Evolutionary conservation across 2,888 invertebrate species (phyloP).

Genomic region (Apamea crenata): DNA sequence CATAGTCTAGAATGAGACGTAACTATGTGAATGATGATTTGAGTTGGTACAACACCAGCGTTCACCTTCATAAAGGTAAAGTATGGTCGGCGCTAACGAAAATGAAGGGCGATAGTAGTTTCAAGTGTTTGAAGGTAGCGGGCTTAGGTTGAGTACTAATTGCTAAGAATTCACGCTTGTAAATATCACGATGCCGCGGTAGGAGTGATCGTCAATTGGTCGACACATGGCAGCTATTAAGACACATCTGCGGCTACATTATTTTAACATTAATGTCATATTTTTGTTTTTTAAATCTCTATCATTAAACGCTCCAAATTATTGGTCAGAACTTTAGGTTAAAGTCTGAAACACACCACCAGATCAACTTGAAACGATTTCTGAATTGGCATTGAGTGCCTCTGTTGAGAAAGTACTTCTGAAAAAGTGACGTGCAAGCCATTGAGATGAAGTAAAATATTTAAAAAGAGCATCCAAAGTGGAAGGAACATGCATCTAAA

Average conservation of each 20-base stretch:
- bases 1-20: slow-evolving; percentile 78
- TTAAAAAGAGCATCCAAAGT: neutral
- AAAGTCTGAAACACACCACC: slow-evolving; percentile 9
- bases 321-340: slow-evolving; percentile 15
- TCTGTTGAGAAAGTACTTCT: neutral
- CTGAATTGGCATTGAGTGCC: neutral
- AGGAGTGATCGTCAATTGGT: slow-evolving; percentile 40
- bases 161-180: slow-evolving; percentile 78
- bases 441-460: neutral
- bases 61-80: slow-evolving; percentile 87
- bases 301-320: slow-evolving; percentile 5
- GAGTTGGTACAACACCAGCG: slow-evolving; percentile 75
- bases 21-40: slow-evolving; percentile 79
- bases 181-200: slow-evolving; percentile 66
- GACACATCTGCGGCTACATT: slow-evolving; percentile 57
- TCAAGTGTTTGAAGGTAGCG: slow-evolving; percentile 86
- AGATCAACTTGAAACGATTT: neutral
- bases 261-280: slow-evolving; percentile 43
- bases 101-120: slow-evolving; percentile 88
- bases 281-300: slow-evolving; percentile 39
- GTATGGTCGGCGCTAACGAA: slow-evolving; percentile 88
- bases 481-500: neutral
- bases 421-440: neutral
- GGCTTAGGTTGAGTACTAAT: slow-evolving; percentile 81
- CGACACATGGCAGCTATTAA: slow-evolving; percentile 53